Evolutionary conservation across 1,140 invertebrate genomes (phyloP).

Genomic region (Drosophila paulistorum): DNA sequence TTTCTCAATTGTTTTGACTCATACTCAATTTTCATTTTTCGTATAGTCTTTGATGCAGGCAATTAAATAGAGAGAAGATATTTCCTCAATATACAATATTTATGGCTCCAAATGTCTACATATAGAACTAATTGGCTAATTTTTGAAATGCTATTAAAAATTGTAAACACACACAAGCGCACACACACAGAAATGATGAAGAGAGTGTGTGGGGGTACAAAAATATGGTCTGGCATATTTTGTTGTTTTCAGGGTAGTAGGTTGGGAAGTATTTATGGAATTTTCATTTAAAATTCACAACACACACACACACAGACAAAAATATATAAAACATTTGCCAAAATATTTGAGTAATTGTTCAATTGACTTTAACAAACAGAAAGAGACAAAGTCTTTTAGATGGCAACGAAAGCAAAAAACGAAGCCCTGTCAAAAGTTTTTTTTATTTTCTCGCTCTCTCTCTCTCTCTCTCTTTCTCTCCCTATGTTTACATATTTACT

Average conservation of each 20-base stretch:
- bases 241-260: slow-evolving; percentile 12
- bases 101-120: slow-evolving; percentile 19
- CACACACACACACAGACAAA: slow-evolving; percentile 37
- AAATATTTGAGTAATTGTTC: slow-evolving; percentile 47
- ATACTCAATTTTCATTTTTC: not conserved
- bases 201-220: not conserved
- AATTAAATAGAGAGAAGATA: not conserved
- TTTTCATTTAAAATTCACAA: slow-evolving; percentile 60
- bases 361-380: slow-evolving; percentile 40
- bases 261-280: slow-evolving; percentile 44
- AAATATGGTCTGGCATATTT: slow-evolving; percentile 36
- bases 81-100: slow-evolving; percentile 34
- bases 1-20: slow-evolving; percentile 1
- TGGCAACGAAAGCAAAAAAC: too few relatives aligned
- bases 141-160: slow-evolving; percentile 55
- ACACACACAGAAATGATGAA: not conserved
- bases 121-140: slow-evolving; percentile 46
- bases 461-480: not conserved
- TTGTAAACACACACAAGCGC: slow-evolving; percentile 6
- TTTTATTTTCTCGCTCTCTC: not conserved
- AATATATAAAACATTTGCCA: too few relatives aligned
- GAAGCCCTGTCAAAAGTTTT: slow-evolving; percentile 44
- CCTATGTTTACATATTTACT: not conserved
- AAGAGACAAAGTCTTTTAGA: not conserved
- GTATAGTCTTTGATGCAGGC: too few relatives aligned